These are phyloP conservation scores for Cataglyphis cursor DNA, from an alignment of 2,888 invertebrate genomes.

Conservation along the genomic window DNA sequence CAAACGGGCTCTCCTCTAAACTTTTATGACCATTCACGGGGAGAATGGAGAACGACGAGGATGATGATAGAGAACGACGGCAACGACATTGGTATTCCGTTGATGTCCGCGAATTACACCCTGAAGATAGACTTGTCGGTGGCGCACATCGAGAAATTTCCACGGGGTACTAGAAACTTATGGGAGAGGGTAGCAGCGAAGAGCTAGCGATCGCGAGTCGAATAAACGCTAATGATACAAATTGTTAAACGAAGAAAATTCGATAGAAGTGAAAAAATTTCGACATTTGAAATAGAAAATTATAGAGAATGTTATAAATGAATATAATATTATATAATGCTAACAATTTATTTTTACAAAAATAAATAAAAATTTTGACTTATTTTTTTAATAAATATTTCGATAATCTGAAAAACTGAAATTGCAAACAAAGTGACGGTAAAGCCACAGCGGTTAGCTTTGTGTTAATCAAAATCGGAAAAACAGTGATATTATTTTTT, in stretches of 20 bases:
- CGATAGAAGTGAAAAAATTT: not conserved
- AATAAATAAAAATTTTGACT: not conserved
- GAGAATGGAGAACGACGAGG: constrained; percentile 55
- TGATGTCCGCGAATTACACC: constrained; percentile 75
- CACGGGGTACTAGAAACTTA: constrained; percentile 70
- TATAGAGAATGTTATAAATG: not conserved
- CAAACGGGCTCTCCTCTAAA: constrained; percentile 53
- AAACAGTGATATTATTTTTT: not conserved
- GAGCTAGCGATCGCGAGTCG: constrained; percentile 69
- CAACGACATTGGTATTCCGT: constrained; percentile 78
- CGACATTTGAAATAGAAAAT: not conserved
- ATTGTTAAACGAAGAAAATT: constrained; percentile 44
- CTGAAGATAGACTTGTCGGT: constrained; percentile 54
- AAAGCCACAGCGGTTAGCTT: not conserved
- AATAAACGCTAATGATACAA: constrained; percentile 46
- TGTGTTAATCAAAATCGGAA: not conserved
- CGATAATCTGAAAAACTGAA: not conserved
- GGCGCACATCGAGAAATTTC: constrained; percentile 59
- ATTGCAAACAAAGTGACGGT: not conserved
- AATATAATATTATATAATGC: not conserved
- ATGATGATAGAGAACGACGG: constrained; percentile 42
- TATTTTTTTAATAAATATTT: constrained; percentile 11
- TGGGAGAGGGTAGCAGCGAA: constrained; percentile 60
- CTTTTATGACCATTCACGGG: constrained; percentile 74
- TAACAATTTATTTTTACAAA: not conserved